These are phyloP conservation scores for Corythaixoides concolor DNA, from an alignment of 2,113 vertebrate genomes.

Conservation along the genomic window DNA sequence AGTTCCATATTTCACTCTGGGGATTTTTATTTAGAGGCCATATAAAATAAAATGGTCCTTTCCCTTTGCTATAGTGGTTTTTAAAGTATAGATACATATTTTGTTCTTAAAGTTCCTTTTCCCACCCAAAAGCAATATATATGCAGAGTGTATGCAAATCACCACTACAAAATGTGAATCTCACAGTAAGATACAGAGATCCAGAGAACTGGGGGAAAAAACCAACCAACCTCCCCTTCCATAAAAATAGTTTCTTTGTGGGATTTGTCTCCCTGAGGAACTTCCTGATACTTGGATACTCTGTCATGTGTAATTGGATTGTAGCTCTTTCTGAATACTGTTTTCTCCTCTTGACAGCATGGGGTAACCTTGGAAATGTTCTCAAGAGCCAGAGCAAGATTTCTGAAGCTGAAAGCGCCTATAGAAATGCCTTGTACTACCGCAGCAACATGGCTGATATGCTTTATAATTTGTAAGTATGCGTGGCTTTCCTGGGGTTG, in stretches of 20 bases:
- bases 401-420: conserved; percentile 92
- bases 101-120: neutral
- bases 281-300: conserved; percentile 37
- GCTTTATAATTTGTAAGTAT: conserved; percentile 99
- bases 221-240: neutral
- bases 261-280: conserved; percentile 33
- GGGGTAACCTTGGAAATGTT: conserved; percentile 99
- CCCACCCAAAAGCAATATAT: neutral
- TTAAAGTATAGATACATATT: neutral
- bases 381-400: conserved; percentile 98
- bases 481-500: conserved; percentile 16
- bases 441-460: conserved; percentile 99
- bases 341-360: conserved; percentile 84
- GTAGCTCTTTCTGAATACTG: conserved; percentile 62
- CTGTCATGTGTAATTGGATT: conserved; percentile 60
- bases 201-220: neutral
- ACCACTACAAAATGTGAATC: neutral
- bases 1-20: neutral
- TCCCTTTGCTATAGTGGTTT: neutral
- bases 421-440: conserved; percentile 96
- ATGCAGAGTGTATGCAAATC: neutral
- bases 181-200: conserved; percentile 29
- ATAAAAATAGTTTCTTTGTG: conserved; percentile 25
- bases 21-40: neutral
- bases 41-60: conserved; percentile 13